Conservation (phyloP, 2,888 invertebrate species). For the Lasius fuliginosus region DNA sequence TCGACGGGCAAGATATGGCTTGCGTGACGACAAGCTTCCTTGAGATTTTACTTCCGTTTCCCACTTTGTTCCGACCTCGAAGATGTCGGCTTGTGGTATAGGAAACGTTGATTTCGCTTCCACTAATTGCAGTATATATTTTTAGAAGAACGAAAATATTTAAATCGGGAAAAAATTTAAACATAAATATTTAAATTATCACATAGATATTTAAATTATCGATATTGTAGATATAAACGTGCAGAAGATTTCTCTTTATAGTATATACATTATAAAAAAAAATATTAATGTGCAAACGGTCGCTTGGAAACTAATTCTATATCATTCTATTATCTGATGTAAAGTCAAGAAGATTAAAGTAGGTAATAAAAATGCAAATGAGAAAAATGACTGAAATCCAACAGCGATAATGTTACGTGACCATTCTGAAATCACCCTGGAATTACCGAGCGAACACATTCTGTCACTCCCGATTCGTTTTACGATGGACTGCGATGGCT, state of each 20-base stretch:
- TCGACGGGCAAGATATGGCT: slow-evolving; percentile 76
- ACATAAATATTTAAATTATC: slow-evolving; percentile 11
- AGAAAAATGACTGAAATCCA: slow-evolving; percentile 16
- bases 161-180: slow-evolving; percentile 10
- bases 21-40: slow-evolving; percentile 87
- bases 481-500: slow-evolving; percentile 68
- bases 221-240: not conserved
- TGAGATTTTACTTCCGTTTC: slow-evolving; percentile 59
- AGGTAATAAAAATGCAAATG: slow-evolving; percentile 43
- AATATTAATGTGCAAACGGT: not conserved
- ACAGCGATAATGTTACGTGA: slow-evolving; percentile 29
- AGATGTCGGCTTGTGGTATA: slow-evolving; percentile 28
- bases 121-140: slow-evolving; percentile 26
- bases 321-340: slow-evolving; percentile 19
- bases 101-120: slow-evolving; percentile 14
- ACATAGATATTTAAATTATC: slow-evolving; percentile 12
- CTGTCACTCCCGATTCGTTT: slow-evolving; percentile 74
- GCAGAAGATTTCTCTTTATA: not conserved
- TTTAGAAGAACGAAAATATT: not conserved
- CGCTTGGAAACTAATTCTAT: not conserved
- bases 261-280: not conserved
- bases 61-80: slow-evolving; percentile 61
- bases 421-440: slow-evolving; percentile 27
- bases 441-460: slow-evolving; percentile 42
- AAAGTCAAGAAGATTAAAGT: slow-evolving; percentile 22